These are phyloP conservation scores for Nemotelus pantherinus DNA, from an alignment of 2,888 invertebrate genomes.

Conservation along the genomic window DNA sequence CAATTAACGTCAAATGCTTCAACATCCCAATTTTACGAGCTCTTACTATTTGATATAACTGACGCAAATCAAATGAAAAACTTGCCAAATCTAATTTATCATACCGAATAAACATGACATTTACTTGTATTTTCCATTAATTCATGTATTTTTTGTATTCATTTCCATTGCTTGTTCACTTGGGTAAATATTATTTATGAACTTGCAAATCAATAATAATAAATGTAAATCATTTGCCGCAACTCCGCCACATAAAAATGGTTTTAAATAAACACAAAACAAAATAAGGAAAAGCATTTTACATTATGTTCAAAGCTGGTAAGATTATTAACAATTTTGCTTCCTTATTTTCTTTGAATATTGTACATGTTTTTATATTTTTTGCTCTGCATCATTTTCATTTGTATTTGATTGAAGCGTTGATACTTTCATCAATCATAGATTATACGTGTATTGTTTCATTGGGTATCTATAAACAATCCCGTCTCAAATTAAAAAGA, in stretches of 20 bases:
- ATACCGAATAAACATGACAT: neutral
- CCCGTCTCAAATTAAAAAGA: too few relatives aligned
- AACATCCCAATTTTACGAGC: too few relatives aligned
- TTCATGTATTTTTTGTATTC: conserved; percentile 34
- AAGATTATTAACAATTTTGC: conserved; percentile 64
- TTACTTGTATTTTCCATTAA: conserved; percentile 31
- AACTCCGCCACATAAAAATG: neutral
- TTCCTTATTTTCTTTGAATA: conserved; percentile 48
- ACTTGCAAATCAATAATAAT: conserved; percentile 22
- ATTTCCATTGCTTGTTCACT: conserved; percentile 49
- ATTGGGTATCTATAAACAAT: too few relatives aligned
- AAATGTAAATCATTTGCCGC: neutral
- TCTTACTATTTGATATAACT: too few relatives aligned
- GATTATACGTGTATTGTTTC: too few relatives aligned
- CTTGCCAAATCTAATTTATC: too few relatives aligned
- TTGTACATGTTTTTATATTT: neutral
- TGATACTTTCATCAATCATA: too few relatives aligned
- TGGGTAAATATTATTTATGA: conserved; percentile 41
- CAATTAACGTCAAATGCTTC: too few relatives aligned
- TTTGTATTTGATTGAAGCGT: too few relatives aligned
- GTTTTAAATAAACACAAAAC: neutral
- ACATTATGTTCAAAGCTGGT: conserved; percentile 88
- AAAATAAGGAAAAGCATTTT: conserved; percentile 79
- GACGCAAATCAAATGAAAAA: too few relatives aligned
- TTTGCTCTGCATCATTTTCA: neutral